A percentile compares a stretch with the other conserved stretches of the same genome.
Evolutionary conservation across 1,140 invertebrate genomes (phyloP).

Genomic region (Lasioglossum albipes): DNA sequence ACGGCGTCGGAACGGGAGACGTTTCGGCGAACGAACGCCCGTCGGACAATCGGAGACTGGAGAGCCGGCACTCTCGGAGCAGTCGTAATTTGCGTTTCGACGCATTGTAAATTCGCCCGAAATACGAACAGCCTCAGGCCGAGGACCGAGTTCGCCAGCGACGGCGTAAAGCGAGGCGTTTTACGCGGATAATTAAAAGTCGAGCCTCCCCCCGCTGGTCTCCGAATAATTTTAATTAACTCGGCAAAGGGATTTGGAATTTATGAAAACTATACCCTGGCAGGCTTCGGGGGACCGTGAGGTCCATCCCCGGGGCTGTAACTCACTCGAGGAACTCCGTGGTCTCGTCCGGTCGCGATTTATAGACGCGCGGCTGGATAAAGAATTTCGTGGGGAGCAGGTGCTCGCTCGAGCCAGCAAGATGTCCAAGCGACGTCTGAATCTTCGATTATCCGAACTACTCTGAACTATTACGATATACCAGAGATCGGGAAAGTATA

Average conservation of each 20-base stretch:
- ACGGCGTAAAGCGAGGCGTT: neutral
- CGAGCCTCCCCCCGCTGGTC: neutral
- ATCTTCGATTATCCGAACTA: neutral
- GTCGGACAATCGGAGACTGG: too few species aligned
- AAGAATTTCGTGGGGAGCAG: conserved; percentile 59
- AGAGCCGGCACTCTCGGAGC: neutral
- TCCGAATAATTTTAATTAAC: conserved; percentile 25
- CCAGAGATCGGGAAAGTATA: too few species aligned
- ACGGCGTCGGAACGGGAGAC: neutral
- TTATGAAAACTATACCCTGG: conserved; percentile 11
- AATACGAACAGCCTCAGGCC: neutral
- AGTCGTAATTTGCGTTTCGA: conserved; percentile 13
- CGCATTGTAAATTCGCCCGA: conserved; percentile 6
- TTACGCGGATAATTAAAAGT: neutral
- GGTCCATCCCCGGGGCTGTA: conserved; percentile 26
- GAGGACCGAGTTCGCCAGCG: neutral
- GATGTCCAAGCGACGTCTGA: neutral
- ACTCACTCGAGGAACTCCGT: conserved; percentile 22
- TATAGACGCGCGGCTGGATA: conserved; percentile 62
- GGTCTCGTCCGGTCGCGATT: conserved; percentile 49
- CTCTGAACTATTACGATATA: too few species aligned
- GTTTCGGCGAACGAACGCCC: neutral
- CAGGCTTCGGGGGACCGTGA: too few species aligned
- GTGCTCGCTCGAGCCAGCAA: conserved; percentile 42
- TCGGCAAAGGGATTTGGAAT: neutral